phyloP scores from a whole-genome alignment of 2,113 vertebrate genomes.

The Thymallus thymallus region DNA sequence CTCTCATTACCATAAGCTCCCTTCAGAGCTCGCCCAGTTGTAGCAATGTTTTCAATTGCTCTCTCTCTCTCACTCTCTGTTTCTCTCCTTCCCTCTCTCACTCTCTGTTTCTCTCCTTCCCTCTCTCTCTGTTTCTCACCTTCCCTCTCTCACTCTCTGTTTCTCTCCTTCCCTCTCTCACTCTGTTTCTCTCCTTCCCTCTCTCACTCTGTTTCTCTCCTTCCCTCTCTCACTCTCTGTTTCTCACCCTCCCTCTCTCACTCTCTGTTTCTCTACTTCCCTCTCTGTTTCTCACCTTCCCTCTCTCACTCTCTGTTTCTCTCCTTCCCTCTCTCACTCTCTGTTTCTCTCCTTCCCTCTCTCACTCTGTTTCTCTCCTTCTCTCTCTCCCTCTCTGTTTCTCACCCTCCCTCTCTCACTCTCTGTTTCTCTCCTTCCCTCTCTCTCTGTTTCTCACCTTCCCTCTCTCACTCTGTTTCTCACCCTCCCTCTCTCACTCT shows the following conservation, averaged over 20 bases:
- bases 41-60: no score
- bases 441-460: background rate
- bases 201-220: background rate
- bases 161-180: background rate
- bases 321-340: background rate
- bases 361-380: background rate
- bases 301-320: slow-evolving; percentile 34
- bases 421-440: background rate
- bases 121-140: slow-evolving; percentile 19
- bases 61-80: no score
- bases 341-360: background rate
- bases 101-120: no score
- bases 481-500: background rate
- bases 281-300: slow-evolving; percentile 56
- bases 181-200: background rate
- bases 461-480: background rate
- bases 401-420: background rate
- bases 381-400: background rate
- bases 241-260: no score
- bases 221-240: no score
- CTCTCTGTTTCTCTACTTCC: slow-evolving; percentile 19
- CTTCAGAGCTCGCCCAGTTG: slow-evolving; percentile 47
- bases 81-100: no score
- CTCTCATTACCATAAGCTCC: slow-evolving; percentile 81
- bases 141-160: background rate